Conservation (phyloP, 2,797 vertebrate species). For the Malurus leucopterus region DNA sequence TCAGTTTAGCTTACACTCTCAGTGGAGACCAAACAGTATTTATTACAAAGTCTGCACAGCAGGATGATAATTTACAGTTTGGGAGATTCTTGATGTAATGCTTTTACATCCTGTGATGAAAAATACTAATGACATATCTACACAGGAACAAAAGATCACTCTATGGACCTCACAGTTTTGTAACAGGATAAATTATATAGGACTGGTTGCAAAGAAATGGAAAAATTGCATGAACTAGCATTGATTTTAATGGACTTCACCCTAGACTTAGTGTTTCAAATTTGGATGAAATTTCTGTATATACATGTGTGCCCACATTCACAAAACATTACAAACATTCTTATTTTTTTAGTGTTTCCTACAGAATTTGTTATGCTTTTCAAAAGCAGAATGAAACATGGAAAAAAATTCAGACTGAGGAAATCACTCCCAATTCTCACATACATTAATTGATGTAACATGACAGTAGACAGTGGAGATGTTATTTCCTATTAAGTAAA, state of each 20-base stretch:
- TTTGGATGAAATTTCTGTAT: neutral
- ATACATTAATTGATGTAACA: neutral
- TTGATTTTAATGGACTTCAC: neutral
- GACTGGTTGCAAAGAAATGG: neutral
- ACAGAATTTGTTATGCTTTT: neutral
- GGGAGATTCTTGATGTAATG: neutral
- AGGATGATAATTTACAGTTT: neutral
- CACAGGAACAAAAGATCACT: neutral
- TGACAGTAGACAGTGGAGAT: neutral
- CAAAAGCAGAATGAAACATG: neutral
- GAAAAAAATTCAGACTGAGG: neutral
- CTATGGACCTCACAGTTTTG: neutral
- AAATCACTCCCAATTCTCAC: neutral
- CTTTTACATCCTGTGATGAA: neutral
- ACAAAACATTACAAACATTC: neutral
- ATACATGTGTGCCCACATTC: accelerated
- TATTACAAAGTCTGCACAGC: neutral
- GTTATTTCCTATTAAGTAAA: conserved; percentile 14
- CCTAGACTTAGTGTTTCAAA: neutral
- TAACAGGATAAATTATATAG: neutral
- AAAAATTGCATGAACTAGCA: neutral
- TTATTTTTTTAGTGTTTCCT: neutral
- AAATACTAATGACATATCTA: neutral
- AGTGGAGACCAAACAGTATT: neutral
- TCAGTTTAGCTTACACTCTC: neutral